Evolutionary conservation across 2,797 vertebrate genomes (phyloP), one percentile per base, ranked within the genome.

Genomic region (Hoplostethus mediterraneus): DNA sequence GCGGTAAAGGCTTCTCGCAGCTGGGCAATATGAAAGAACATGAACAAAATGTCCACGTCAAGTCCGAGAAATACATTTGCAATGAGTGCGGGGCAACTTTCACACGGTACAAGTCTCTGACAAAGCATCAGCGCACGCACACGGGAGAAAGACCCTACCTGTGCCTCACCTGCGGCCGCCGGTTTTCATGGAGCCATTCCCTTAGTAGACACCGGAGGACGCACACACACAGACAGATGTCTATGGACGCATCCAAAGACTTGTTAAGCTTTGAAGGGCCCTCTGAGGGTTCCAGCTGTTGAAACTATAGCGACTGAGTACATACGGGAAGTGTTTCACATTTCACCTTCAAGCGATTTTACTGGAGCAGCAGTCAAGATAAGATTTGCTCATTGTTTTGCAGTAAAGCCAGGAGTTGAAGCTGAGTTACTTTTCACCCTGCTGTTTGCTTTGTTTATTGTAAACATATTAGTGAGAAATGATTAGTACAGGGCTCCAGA

Each of bases 21-120:
- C 73, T 92, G 48, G 90, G 92, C 45, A 93, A 93, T 71, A 91
- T 93, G 92, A 91, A 83, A 36, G 92, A 90, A 21, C 92, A 93
- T 1, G 87, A 92, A 36, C 90, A 90, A 28, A 89, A 89, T 1
- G 90, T 93, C 31, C 92, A 93, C 14, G 84, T 88, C 4, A 91
- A 89, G 63, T 77, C 90, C 0, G 90, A 90, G 12, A 88, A 85
- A 0, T 90, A 89, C 6, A 87, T 87, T 30, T 93, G 92, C 73
- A 91, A 80, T 2, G 87, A 90, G 0, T 93, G 92, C 1, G 90
- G 91, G 1, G 91, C 90, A 0, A 84, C 85, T 0, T 93, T 93
- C 65, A 65, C 89, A 0, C 74, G 89, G 2, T 87, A 89, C 83
- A 90, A 87, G 71, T 90, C 90, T 0, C 65, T 92, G 64, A 84